Base-by-base conservation (phyloP, 2,797 vertebrate species). In the Mus caroli region DNA sequence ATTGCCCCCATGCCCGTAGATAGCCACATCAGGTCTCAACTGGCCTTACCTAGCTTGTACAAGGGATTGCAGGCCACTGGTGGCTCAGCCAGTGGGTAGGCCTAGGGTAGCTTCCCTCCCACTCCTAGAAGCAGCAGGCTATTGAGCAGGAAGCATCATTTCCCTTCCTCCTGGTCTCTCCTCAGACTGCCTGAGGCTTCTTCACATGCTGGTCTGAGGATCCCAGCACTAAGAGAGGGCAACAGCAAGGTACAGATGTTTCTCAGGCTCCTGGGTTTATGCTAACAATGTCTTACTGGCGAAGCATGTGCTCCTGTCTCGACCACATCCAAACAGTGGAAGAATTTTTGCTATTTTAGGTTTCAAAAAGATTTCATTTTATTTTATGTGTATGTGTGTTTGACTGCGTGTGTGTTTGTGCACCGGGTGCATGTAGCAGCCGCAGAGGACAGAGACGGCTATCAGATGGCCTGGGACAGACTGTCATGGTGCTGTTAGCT, bases 271-370 rank as follows among this genome's bases (percentile, higher is more conserved):
- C 11, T 71, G 76, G 28, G 20, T 14, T 8, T 13, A 64, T 52
- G 84, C 85, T 64, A 24, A 64, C 56, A 24, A 64, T 9, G 37
- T 56, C 54, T 50, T 26, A 11, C 0, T 12, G 71, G 62, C 12
- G 43, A 40, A 83, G 37, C 56, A 9, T 0, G 6, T 43, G 40
- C 50, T 2, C 0, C 17, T 20, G 50, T n/a, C 62, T 4, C 1
- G 22, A 43, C 1, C 28, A 52, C 3, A 2, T 76, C 62, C 77
- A n/a, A 56, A 77, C 12, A 9, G 28, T 8, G 3, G 54, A 19
- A 62, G 67, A 82, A 54, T 0, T 17, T 37, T 83, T 60, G 22
- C 14, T 83, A 62, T 43, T 40, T 62, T 83, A 31, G 80, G 17
- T 50, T 77, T 76, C n/a, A 73, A 37, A 73, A 69, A 69, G 34